A percentile compares a stretch with the other conserved stretches of the same genome.
Conservation (phyloP, 2,797 vertebrate genomes). For the Moxostoma hubbsi region DNA sequence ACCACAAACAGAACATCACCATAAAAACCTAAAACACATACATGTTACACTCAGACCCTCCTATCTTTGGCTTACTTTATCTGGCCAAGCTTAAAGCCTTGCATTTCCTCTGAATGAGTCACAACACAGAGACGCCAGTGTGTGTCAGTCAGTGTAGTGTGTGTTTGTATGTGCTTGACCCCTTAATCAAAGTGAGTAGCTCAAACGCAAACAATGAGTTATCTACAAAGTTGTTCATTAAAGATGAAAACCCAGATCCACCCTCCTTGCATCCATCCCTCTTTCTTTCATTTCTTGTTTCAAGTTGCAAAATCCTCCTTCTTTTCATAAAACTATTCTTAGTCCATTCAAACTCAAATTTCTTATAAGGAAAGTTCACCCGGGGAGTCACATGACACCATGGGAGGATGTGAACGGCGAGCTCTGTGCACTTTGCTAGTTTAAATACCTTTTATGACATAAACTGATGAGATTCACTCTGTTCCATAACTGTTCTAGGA, state of each 20-base stretch:
- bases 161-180: constrained; percentile 30
- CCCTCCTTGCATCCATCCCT: background rate
- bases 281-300: constrained; percentile 6
- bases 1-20: constrained; percentile 98
- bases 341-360: background rate
- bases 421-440: too few species aligned
- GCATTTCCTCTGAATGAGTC: constrained; percentile 66
- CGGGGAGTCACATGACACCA: too few species aligned
- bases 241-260: constrained; percentile 45
- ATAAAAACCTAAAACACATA: constrained; percentile 79
- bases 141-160: constrained; percentile 68
- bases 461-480: too few species aligned
- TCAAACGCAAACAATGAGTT: constrained; percentile 71
- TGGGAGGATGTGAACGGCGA: too few species aligned
- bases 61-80: constrained; percentile 38
- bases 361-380: background rate
- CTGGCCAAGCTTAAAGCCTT: constrained; percentile 13
- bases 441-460: too few species aligned
- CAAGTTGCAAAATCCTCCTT: background rate
- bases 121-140: constrained; percentile 73
- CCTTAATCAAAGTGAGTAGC: constrained; percentile 38
- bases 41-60: constrained; percentile 20
- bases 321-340: background rate
- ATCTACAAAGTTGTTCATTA: constrained; percentile 75
- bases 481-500: too few species aligned